Evolutionary conservation across 2,113 vertebrate species (phyloP).

Genomic region (Neolamprologus sp.): DNA sequence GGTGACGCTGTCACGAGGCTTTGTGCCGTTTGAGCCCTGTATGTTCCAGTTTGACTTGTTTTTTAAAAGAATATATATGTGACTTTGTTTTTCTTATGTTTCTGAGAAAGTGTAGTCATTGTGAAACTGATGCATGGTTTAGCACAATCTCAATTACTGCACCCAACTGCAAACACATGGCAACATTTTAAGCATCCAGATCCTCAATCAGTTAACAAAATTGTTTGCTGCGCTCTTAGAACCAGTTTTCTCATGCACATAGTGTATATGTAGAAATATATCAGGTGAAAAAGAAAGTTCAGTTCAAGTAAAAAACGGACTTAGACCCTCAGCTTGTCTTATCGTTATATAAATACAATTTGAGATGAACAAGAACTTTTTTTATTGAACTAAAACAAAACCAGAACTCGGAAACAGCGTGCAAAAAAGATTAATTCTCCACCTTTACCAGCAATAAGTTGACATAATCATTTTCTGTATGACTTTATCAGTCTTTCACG

Average conservation of each 20-base stretch:
- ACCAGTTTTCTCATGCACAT: not conserved
- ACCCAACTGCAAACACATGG: not conserved
- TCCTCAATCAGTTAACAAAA: not conserved
- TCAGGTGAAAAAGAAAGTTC: not conserved
- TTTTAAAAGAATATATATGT: not conserved
- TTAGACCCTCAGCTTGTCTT: fast-evolving
- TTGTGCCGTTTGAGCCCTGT: not conserved
- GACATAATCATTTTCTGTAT: not conserved
- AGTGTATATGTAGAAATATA: fast-evolving
- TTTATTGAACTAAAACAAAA: not conserved
- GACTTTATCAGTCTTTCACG: not conserved
- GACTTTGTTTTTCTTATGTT: not conserved
- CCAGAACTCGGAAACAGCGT: fast-evolving
- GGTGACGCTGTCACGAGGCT: not conserved
- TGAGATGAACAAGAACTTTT: not conserved
- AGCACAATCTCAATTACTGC: not conserved
- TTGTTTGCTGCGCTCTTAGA: fast-evolving
- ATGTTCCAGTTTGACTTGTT: not conserved
- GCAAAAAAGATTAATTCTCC: fast-evolving
- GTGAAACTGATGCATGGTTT: not conserved
- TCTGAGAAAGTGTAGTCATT: not conserved
- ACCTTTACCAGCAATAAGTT: not conserved
- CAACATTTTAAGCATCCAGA: not conserved
- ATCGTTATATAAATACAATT: not conserved
- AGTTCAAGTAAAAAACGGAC: not conserved